A percentile compares a stretch with the other conserved stretches of the same genome.
phyloP scores from a whole-genome alignment of 1,140 invertebrate species.

The Drosophila santomea region DNA sequence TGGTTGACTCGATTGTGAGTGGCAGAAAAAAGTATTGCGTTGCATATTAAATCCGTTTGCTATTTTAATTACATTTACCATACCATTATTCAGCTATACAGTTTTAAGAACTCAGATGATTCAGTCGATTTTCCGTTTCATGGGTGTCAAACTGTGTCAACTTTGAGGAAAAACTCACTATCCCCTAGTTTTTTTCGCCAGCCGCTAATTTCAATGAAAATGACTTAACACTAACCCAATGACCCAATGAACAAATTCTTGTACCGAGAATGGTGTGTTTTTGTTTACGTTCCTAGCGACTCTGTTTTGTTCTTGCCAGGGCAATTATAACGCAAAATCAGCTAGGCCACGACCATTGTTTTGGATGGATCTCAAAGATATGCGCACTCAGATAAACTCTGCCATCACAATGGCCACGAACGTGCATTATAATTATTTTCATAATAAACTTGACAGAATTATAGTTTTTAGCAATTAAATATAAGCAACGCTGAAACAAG shows the following conservation, averaged over 20 bases:
- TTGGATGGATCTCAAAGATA: slow-evolving; percentile 55
- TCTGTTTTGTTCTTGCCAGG: slow-evolving; percentile 67
- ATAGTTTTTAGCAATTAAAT: slow-evolving; percentile 82
- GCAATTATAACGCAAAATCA: slow-evolving; percentile 84
- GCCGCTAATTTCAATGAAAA: slow-evolving; percentile 75
- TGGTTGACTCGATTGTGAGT: too few species aligned
- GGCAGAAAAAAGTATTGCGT: too few species aligned
- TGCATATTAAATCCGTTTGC: not conserved
- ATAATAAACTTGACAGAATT: slow-evolving; percentile 83
- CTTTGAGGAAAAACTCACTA: slow-evolving; percentile 27
- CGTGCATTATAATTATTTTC: slow-evolving; percentile 83
- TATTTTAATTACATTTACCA: too few species aligned
- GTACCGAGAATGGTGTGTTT: slow-evolving; percentile 63
- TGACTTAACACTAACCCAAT: slow-evolving; percentile 82
- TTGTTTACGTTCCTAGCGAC: slow-evolving; percentile 42
- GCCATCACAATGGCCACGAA: slow-evolving; percentile 64
- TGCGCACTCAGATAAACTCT: slow-evolving; percentile 76
- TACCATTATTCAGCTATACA: not conserved
- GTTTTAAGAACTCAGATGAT: slow-evolving; percentile 1
- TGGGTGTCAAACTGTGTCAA: slow-evolving; percentile 41
- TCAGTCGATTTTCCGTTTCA: slow-evolving; percentile 13
- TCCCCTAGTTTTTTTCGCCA: slow-evolving; percentile 26
- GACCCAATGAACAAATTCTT: slow-evolving; percentile 81
- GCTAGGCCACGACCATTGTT: slow-evolving; percentile 76
- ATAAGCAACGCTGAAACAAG: slow-evolving; percentile 50